phyloP scores from a whole-genome alignment of 2,888 invertebrate genomes.

The Pseudococcus jackbeardsleyi region DNA sequence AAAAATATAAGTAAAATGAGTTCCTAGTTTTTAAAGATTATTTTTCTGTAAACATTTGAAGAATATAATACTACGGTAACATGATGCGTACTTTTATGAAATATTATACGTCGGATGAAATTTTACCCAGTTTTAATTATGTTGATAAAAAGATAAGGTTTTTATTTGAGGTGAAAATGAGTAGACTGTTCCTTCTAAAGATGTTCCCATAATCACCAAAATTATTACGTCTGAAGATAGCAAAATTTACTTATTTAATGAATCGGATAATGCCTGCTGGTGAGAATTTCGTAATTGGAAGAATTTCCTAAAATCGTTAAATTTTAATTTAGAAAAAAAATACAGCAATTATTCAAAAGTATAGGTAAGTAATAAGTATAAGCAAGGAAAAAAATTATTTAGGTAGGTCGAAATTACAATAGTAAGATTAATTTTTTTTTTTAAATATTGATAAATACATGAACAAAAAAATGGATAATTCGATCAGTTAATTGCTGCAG shows the following conservation, averaged over 20 bases:
- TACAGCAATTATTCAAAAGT: neutral
- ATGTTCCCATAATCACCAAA: neutral
- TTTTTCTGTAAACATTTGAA: neutral
- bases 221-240: neutral
- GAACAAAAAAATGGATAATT: neutral
- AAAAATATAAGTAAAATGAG: too few species aligned
- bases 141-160: neutral
- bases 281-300: neutral
- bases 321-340: neutral
- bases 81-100: neutral
- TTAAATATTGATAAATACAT: neutral
- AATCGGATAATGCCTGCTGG: neutral
- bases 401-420: too few species aligned
- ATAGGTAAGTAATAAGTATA: too few species aligned
- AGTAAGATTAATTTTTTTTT: neutral
- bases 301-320: neutral
- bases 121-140: neutral
- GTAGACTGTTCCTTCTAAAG: neutral
- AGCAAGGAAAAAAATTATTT: too few species aligned
- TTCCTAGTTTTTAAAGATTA: neutral
- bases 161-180: neutral
- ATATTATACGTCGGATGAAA: neutral
- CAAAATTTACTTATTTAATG: neutral
- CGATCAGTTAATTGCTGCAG: conserved; percentile 70
- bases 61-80: neutral